Conservation (phyloP, 2,888 invertebrate species). For the Tetanocera ferruginea region DNA sequence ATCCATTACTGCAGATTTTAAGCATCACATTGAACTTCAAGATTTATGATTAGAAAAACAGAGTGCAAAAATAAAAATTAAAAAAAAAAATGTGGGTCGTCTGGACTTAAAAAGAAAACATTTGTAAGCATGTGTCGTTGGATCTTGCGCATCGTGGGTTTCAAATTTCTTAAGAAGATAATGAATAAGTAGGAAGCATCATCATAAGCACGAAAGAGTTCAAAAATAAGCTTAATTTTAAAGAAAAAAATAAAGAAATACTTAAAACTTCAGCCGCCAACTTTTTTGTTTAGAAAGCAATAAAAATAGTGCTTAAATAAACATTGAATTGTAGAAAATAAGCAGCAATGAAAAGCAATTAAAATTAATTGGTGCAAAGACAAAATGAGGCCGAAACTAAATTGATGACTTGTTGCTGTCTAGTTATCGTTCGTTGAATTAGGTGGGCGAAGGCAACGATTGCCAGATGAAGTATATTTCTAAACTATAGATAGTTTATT, state of each 20-base stretch:
- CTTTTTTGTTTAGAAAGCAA: not conserved
- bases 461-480: not conserved
- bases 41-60: too few relatives aligned
- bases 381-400: constrained; percentile 48
- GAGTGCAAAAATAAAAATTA: not conserved
- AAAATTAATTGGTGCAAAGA: constrained; percentile 61
- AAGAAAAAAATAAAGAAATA: not conserved
- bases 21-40: too few relatives aligned
- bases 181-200: not conserved
- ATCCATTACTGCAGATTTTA: too few relatives aligned
- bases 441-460: not conserved
- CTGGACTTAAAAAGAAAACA: not conserved
- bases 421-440: constrained; percentile 1
- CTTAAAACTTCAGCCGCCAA: not conserved
- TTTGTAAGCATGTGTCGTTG: not conserved
- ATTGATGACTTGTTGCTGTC: not conserved
- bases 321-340: not conserved
- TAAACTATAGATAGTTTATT: not conserved
- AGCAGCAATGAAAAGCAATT: constrained; percentile 64
- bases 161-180: not conserved
- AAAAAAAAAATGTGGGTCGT: not conserved
- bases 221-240: not conserved
- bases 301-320: not conserved
- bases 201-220: not conserved
- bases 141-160: too few relatives aligned